A percentile compares a stretch with the other conserved stretches of the same genome.
phyloP scores from a whole-genome alignment of 2,888 invertebrate species.

The Anagyrus pseudococci region DNA sequence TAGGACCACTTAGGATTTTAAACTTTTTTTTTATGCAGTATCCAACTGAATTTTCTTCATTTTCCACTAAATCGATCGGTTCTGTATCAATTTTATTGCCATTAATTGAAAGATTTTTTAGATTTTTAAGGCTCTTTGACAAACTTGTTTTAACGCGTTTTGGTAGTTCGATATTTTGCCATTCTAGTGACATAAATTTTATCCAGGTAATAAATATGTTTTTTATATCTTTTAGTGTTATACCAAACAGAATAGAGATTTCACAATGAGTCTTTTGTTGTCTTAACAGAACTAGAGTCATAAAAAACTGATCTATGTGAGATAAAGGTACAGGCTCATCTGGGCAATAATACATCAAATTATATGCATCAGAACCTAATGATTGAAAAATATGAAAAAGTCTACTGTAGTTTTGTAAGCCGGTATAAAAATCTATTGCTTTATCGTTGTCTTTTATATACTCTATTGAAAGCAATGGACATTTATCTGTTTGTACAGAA shows the following conservation, averaged over 20 bases:
- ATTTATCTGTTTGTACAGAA: not conserved
- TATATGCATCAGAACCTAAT: slow-evolving; percentile 18
- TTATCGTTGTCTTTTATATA: slow-evolving; percentile 9
- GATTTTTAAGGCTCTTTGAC: no score
- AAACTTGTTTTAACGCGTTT: not conserved
- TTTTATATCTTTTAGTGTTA: slow-evolving; percentile 23
- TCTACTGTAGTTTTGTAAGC: slow-evolving; percentile 12
- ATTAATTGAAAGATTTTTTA: not conserved
- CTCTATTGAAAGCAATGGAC: slow-evolving; percentile 6
- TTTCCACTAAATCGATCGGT: not conserved
- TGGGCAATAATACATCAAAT: slow-evolving; percentile 13
- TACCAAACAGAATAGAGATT: slow-evolving; percentile 19
- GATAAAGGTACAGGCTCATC: not conserved
- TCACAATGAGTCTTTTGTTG: slow-evolving; percentile 28
- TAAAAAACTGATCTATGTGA: slow-evolving; percentile 20
- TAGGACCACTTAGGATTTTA: slow-evolving; percentile 22
- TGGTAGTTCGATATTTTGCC: slow-evolving; percentile 6
- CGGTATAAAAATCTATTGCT: slow-evolving; percentile 27
- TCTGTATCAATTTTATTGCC: not conserved
- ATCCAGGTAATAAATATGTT: slow-evolving; percentile 31
- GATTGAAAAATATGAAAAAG: slow-evolving; percentile 14
- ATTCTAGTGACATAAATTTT: slow-evolving; percentile 21
- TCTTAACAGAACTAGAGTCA: slow-evolving; percentile 12
- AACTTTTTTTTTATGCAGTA: slow-evolving; percentile 2
- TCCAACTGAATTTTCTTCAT: not conserved